Conservation (phyloP, 2,888 invertebrate species). For the Harmothoe impar region DNA sequence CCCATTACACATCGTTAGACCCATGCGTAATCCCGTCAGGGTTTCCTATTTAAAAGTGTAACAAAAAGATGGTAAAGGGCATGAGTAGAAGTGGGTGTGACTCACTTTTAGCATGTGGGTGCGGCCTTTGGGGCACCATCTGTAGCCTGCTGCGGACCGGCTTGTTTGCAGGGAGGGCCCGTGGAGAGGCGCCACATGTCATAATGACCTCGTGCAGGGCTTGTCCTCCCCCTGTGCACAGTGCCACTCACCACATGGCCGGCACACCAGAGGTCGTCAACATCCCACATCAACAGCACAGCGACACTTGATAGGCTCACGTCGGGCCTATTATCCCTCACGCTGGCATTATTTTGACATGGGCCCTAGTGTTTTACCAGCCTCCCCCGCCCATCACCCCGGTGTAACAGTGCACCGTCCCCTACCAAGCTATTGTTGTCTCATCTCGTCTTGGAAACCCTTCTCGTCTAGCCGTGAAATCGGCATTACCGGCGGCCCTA, state of each 20-base stretch:
- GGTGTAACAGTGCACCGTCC: neutral
- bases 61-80: conserved; percentile 15
- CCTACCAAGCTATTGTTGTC: neutral
- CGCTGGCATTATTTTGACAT: conserved; percentile 13
- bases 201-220: conserved; percentile 39
- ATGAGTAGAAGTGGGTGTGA: conserved; percentile 19
- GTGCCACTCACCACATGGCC: conserved; percentile 7
- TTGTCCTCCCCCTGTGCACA: neutral
- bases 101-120: conserved; percentile 34
- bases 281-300: conserved; percentile 30
- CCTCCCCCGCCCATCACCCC: neutral
- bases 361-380: conserved; percentile 4
- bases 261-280: conserved; percentile 17
- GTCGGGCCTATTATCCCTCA: conserved; percentile 1
- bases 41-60: neutral
- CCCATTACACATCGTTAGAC: neutral
- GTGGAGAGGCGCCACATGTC: conserved; percentile 4
- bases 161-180: neutral
- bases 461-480: conserved; percentile 9
- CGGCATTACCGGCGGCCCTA: conserved; percentile 1
- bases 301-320: conserved; percentile 38
- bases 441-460: neutral
- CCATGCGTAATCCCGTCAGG: conserved; percentile 17
- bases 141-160: conserved; percentile 7
- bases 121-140: neutral